phyloP scores from a whole-genome alignment of 2,113 vertebrate species.

The Camelus bactrianus region DNA sequence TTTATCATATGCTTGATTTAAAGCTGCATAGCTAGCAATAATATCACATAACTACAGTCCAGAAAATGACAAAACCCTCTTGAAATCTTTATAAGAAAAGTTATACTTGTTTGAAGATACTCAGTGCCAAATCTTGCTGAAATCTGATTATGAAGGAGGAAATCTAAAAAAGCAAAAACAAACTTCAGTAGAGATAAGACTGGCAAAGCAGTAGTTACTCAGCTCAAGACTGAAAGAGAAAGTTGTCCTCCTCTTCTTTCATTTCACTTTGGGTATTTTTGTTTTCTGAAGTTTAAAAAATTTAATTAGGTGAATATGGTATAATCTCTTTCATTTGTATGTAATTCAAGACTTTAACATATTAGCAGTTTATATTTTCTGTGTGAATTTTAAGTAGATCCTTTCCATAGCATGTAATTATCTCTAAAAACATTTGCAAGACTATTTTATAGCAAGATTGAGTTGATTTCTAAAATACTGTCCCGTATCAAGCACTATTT shows the following conservation, averaged over 20 bases:
- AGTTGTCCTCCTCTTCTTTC: conserved; percentile 62
- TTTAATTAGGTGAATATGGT: neutral
- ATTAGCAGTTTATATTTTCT: conserved; percentile 67
- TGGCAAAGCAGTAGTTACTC: conserved; percentile 59
- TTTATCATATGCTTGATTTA: conserved; percentile 55
- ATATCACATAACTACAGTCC: neutral
- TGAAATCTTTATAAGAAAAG: conserved; percentile 19
- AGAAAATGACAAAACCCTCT: conserved; percentile 2
- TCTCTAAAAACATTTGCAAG: conserved; percentile 7
- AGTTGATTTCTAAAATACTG: neutral
- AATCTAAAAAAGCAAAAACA: conserved; percentile 52
- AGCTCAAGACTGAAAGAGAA: neutral
- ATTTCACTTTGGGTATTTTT: neutral
- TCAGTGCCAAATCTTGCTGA: conserved; percentile 22
- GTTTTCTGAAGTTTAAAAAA: conserved; percentile 40
- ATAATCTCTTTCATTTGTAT: conserved; percentile 69
- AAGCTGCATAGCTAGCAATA: conserved; percentile 42
- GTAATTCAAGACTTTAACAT: conserved; percentile 72
- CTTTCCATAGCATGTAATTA: conserved; percentile 35
- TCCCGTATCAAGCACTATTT: neutral
- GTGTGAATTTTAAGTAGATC: conserved; percentile 61
- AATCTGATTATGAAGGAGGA: conserved; percentile 60
- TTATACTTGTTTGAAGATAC: conserved; percentile 22
- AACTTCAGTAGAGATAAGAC: neutral
- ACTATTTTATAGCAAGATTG: conserved; percentile 4